phyloP scores from a whole-genome alignment of 2,113 vertebrate species.

The Trematomus loennbergii region DNA sequence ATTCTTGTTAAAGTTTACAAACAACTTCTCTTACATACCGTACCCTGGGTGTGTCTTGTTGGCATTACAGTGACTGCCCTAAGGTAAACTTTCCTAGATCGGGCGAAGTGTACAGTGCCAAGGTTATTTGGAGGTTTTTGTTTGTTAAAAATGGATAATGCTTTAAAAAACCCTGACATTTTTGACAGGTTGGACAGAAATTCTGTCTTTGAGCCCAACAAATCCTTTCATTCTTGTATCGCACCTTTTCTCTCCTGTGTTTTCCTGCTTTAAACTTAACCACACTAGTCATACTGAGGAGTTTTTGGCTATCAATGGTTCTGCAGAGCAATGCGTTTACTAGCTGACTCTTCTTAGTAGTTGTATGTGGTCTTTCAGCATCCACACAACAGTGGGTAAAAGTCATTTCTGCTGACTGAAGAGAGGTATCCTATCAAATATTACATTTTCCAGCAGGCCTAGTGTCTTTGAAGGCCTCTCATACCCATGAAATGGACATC shows the following conservation, averaged over 20 bases:
- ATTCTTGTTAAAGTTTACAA: slow-evolving; percentile 70
- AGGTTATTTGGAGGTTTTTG: background rate
- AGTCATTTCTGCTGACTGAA: background rate
- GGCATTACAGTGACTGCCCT: slow-evolving; percentile 14
- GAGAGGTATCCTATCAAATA: background rate
- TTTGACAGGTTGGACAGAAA: no score
- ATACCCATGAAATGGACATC: background rate
- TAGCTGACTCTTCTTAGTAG: no score
- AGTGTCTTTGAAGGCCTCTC: background rate
- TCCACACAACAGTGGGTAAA: no score
- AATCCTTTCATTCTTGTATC: background rate
- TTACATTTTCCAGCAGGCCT: background rate
- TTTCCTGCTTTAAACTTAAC: background rate
- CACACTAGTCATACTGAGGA: no score
- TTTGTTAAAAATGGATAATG: background rate
- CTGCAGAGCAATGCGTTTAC: no score
- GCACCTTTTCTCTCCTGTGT: background rate
- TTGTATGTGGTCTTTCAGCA: no score
- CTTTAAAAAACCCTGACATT: background rate
- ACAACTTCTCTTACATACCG: slow-evolving; percentile 60
- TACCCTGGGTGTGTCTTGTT: slow-evolving; percentile 51
- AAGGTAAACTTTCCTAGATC: slow-evolving; percentile 22
- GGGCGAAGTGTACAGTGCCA: background rate
- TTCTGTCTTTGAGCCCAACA: background rate
- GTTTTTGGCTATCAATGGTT: no score